phyloP scores from a whole-genome alignment of 1,140 invertebrate genomes.

The Bursaphelenchus mucronatus region DNA sequence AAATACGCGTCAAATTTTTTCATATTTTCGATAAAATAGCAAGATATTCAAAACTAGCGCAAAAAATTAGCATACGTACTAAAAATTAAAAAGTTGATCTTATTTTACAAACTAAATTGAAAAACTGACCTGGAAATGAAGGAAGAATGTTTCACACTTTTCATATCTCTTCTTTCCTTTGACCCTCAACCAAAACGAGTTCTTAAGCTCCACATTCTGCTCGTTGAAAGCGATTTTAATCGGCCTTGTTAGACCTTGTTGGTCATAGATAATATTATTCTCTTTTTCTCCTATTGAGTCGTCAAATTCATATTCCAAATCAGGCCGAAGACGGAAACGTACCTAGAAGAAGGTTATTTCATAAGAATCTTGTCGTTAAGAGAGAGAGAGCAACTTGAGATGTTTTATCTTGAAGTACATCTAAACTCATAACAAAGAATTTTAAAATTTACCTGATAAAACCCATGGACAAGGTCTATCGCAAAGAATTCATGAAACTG shows the following conservation, averaged over 20 bases:
- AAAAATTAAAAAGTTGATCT: too few relatives aligned
- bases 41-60: too few relatives aligned
- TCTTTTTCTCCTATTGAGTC: slow-evolving; percentile 7
- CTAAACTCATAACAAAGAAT: not conserved
- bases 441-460: slow-evolving; percentile 19
- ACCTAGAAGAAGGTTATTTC: slow-evolving; percentile 8
- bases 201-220: slow-evolving; percentile 21
- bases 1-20: too few relatives aligned
- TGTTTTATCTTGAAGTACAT: not conserved
- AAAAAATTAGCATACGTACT: too few relatives aligned
- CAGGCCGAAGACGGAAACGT: slow-evolving; percentile 2
- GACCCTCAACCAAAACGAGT: slow-evolving; percentile 20
- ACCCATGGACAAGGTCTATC: slow-evolving; percentile 24
- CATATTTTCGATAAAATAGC: too few relatives aligned
- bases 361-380: slow-evolving; percentile 20
- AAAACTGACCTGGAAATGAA: slow-evolving; percentile 26
- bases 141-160: slow-evolving; percentile 6
- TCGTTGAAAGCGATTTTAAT: slow-evolving; percentile 27
- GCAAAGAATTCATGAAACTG: slow-evolving; percentile 6
- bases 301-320: slow-evolving; percentile 14
- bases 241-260: slow-evolving; percentile 7
- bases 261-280: slow-evolving; percentile 2
- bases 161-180: slow-evolving; percentile 28
- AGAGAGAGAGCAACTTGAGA: not conserved
- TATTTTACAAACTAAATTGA: not conserved